Evolutionary conservation across 2,888 invertebrate species (phyloP), one percentile per base, ranked within the genome.

Genomic region (Blastobasis adustella): DNA sequence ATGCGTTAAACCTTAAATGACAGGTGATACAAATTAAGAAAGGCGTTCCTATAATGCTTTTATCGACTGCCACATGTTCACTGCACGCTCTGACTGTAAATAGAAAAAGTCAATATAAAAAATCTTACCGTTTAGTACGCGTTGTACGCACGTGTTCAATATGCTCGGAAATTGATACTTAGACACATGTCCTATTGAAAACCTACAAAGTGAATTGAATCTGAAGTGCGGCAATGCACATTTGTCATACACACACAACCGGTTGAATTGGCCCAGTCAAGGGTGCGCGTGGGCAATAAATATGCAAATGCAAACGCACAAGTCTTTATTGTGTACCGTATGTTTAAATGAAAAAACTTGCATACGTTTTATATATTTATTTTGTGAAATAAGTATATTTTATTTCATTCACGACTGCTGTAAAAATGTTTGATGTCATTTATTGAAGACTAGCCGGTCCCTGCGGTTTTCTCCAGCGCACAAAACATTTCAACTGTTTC

Each of bases 201-300:
- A 60, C 56, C 59, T 59, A 58, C 59, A 65, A 61, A 58, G 62
- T 56, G 57, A 65, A 62, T 62, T 58, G 58, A 55, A 65, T 65
- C 63, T 58, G 60, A 63, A 58, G 58, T 23, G 23, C 23, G 23
- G 23, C 60, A 62, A 65, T 63, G 66, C 60, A 58, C 63, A 65
- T 70, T 66, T 66, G 65, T 71, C 67, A 69, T 65, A 54, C 60
- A 23, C 23, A 23, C 23, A 62, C 58, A 63, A 63, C 58, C 57
- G 49, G 53, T 55, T 53, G 56, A 60, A 74, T 67, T 62, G 69
- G 74, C 70, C 69, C 65, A 65, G 66, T 73, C 72, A 72, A 67
- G 63, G 68, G 67, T 72, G 67, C 67, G 62, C 66, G 69, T 70
- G 59, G 58, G 71, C 68, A 76, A 76, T 78, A 78, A 79, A 75